These are phyloP conservation scores for Porites australiensis DNA, from an alignment of 64 coral and sea anemone species.

Conservation along the genomic window DNA sequence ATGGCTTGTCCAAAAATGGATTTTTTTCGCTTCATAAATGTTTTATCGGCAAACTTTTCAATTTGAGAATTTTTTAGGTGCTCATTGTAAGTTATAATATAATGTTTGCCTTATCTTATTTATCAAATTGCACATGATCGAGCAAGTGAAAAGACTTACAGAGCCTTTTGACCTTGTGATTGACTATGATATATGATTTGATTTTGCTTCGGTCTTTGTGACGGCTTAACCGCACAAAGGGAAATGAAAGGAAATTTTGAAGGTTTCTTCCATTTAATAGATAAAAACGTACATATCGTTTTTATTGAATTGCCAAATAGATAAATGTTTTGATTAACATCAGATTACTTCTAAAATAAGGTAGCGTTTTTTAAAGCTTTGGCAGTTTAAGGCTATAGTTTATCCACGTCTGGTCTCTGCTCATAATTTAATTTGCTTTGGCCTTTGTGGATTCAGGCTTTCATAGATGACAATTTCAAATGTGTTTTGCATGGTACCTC, in stretches of 20 bases:
- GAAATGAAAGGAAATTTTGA: conserved; percentile 23
- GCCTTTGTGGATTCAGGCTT: too few species aligned
- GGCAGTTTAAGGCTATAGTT: too few species aligned
- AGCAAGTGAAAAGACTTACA: neutral
- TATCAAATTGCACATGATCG: conserved; percentile 61
- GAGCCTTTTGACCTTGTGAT: neutral
- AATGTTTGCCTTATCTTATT: conserved; percentile 74
- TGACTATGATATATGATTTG: neutral
- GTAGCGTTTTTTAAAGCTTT: too few species aligned
- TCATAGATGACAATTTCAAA: too few species aligned
- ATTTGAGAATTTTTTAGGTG: conserved; percentile 60
- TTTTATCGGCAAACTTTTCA: conserved; percentile 83
- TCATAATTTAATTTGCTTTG: too few species aligned
- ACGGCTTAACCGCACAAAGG: neutral
- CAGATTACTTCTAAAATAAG: too few species aligned
- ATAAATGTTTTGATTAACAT: too few species aligned
- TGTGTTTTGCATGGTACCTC: too few species aligned
- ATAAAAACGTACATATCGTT: too few species aligned
- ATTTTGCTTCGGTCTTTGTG: neutral
- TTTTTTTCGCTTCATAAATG: conserved; percentile 42
- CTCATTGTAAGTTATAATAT: conserved; percentile 55
- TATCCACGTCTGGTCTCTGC: too few species aligned
- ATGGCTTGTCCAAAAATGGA: neutral
- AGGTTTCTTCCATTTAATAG: neutral
- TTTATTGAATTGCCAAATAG: too few species aligned